Evolutionary conservation across 2,888 invertebrate genomes (phyloP).

Genomic region (Andrena flavipes): DNA sequence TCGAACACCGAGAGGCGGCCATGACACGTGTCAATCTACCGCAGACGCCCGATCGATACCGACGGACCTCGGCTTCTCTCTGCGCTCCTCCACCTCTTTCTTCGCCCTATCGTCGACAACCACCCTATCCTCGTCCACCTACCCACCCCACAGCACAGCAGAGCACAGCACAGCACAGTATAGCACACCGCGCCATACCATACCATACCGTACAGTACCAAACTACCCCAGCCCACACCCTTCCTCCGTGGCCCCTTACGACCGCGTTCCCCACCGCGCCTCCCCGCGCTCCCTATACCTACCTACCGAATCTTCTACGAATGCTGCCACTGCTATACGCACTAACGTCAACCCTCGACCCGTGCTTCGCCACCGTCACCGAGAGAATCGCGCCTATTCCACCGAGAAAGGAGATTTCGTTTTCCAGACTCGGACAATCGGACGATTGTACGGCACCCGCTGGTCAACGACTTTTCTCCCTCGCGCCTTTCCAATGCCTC

Average conservation of each 20-base stretch:
- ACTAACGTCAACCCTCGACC: conserved; percentile 73
- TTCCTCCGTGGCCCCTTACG: conserved; percentile 47
- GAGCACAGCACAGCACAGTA: too few relatives aligned
- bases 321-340: conserved; percentile 71
- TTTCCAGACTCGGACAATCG: conserved; percentile 7
- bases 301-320: conserved; percentile 64
- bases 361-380: conserved; percentile 59
- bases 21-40: conserved; percentile 85
- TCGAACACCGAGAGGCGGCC: conserved; percentile 80
- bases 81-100: conserved; percentile 72
- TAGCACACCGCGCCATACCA: not conserved
- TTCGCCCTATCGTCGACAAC: conserved; percentile 72
- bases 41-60: conserved; percentile 85
- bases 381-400: conserved; percentile 51
- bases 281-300: conserved; percentile 39
- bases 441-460: not conserved
- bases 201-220: conserved; percentile 18
- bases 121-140: conserved; percentile 59
- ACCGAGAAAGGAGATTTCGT: conserved; percentile 42
- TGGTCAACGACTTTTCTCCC: not conserved
- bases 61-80: conserved; percentile 81
- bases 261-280: conserved; percentile 45
- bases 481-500: not conserved
- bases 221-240: conserved; percentile 21
- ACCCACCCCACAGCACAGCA: conserved; percentile 56